Base-by-base conservation (phyloP, 2,888 invertebrate species). In the Gymnoscelis rufifasciata region DNA sequence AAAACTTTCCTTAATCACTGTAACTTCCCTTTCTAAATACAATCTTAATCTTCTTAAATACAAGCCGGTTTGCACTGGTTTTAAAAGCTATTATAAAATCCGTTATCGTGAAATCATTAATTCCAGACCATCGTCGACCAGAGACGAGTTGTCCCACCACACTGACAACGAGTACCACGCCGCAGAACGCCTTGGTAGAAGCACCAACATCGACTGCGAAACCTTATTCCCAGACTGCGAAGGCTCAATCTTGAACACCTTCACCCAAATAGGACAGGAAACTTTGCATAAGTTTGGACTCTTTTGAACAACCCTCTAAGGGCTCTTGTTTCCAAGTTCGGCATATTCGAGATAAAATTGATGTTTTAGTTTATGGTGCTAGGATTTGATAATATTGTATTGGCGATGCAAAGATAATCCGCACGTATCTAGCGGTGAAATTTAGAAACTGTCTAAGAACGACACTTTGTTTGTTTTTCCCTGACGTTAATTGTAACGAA, bases 91-190 rank as follows among this genome's bases (percentile, higher is more conserved):
- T 7, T n/a, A 19, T 10, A 7, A 19, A 23, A 35, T 11, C 13
- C 14, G 6, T 35, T 35, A 23, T 35, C 35, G 19, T 33, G 13
- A 7, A 23, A 35, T 19, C 19, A 35, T 57, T 53, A 14, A 44
- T 42, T 43, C 36, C 74, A 93, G 93, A 12, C 94, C 94, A 13
- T 94, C 94, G 10, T 88, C 92, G 23, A 94, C 93, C 0, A 83
- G 76, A 14, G 94, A 94, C 62, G 62, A 75, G 0, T 65, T 93
- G 12, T 91, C 91, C 2, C 90, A 91, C 49, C 90, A 92, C 68
- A 87, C 89, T 0, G 93, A 94, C 74, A 92, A 91, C 55, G 93
- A 93, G 68, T 94, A 93, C 71, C 90, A 92, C 38, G 92, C 92
- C 2, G 94, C 94, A 0, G 94, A 95, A 71, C 77, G 89, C 47